Evolutionary conservation across 2,797 vertebrate species (phyloP).

Genomic region (Rhabdophis nuchalis): DNA sequence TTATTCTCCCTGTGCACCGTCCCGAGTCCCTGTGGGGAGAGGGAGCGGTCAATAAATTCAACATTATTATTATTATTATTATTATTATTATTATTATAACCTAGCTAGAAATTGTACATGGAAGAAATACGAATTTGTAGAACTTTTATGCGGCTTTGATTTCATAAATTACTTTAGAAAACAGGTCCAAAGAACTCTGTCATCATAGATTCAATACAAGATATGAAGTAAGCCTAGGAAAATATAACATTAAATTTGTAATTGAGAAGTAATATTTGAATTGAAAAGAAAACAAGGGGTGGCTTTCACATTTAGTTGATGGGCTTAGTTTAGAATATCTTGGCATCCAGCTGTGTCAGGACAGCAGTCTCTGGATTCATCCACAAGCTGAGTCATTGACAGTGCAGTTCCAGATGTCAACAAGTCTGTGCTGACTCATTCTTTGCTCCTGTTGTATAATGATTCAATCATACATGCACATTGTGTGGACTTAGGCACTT

Average conservation of each 20-base stretch:
- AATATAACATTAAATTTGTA: neutral
- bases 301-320: neutral
- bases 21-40: no score
- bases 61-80: no score
- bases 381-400: neutral
- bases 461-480: neutral
- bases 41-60: no score
- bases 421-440: neutral
- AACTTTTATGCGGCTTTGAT: slow-evolving; percentile 36
- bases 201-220: neutral
- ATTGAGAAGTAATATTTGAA: neutral
- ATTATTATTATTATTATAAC: no score
- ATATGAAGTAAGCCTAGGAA: neutral
- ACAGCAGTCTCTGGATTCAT: neutral
- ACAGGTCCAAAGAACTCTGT: neutral
- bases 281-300: neutral
- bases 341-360: neutral
- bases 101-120: slow-evolving; percentile 50
- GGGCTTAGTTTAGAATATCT: neutral
- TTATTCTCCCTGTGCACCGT: no score
- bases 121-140: slow-evolving; percentile 30
- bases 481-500: neutral
- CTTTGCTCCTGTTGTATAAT: neutral
- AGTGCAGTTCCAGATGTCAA: neutral
- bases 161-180: slow-evolving; percentile 27